Evolutionary conservation across 2,888 invertebrate species (phyloP), one percentile per base, ranked within the genome.

Genomic region (Prenolepis imparis): DNA sequence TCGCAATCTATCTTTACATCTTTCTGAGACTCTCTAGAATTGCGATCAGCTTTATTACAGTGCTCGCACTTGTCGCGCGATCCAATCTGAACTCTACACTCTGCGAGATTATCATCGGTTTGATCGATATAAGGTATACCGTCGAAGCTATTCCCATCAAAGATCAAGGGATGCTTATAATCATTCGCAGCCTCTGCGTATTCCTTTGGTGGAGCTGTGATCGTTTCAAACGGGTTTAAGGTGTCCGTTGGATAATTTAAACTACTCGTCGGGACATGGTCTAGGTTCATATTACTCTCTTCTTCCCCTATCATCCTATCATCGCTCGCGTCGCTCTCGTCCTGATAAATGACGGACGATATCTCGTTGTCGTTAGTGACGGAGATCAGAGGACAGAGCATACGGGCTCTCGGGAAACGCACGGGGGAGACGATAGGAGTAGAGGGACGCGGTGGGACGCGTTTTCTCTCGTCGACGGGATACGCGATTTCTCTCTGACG

Each of bases 71-170:
- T 64, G 8, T 63, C 52, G 21, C 21, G 36, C 18, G 21, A 59
- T 0, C 72, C 36, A 21, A n/a, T 9, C 18, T 36, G 44, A 57
- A 61, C 18, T n/a, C 48, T 52, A 52, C 57, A 55, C 24, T 78
- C 61, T 5, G 21, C 15, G 18, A 44, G 21, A 24, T 80, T 55
- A 9, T 88, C 90, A 1, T 90, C 90, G 18, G 75, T 68, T 73
- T 93, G 93, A 87, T 93, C 93, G 44, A 93, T 93, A 21, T 91
- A 93, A 2, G 93, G 93, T 84, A 90, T 90, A 36, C 82, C 82
- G 4, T 90, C 90, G 44, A 90, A 82, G 39, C 64, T 67, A 28
- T 73, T 70, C 2, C 5, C 59, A 32, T 68, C 52, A 9, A 61
- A 24, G 28, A 48, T 36, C 61, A 39, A 24, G 8, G 66, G 52